Percentiles rank a stretch among this genome's conserved stretches.
These are phyloP conservation scores for Eubasilissa splendida DNA, from an alignment of 2,888 invertebrate species.

Conservation along the genomic window DNA sequence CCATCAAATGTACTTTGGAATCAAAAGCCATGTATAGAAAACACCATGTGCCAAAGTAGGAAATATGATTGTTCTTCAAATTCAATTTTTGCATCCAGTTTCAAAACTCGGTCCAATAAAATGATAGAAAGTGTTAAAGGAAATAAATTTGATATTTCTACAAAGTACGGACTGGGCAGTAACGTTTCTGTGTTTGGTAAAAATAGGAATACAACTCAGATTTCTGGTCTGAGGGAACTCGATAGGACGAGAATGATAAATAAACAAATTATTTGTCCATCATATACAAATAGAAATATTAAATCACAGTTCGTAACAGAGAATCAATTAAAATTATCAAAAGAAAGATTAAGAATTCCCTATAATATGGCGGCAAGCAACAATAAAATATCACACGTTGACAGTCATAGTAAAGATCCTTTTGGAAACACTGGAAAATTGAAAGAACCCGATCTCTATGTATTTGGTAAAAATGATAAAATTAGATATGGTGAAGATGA, in stretches of 20 bases:
- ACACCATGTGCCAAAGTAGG: not conserved
- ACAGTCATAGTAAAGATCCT: not conserved
- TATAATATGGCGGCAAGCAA: not conserved
- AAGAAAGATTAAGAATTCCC: conserved; percentile 3
- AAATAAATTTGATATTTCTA: not conserved
- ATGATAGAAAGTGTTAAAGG: not conserved
- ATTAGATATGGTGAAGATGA: too few species aligned
- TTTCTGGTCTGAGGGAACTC: not conserved
- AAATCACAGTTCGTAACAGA: not conserved
- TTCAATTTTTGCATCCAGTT: conserved; percentile 1
- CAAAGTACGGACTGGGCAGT: not conserved
- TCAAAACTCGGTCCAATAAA: not conserved
- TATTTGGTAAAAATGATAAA: too few species aligned
- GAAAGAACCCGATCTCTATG: too few species aligned
- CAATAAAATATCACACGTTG: not conserved
- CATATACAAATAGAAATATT: not conserved
- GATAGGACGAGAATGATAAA: not conserved
- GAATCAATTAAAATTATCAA: not conserved
- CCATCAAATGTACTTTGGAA: conserved; percentile 35
- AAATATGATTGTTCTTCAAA: conserved; percentile 13
- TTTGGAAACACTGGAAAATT: not conserved
- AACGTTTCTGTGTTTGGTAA: not conserved
- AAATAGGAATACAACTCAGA: not conserved
- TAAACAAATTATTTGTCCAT: not conserved
- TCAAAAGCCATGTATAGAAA: conserved; percentile 22